Conservation (phyloP, 2,888 invertebrate genomes). For the Poecilus cupreus region DNA sequence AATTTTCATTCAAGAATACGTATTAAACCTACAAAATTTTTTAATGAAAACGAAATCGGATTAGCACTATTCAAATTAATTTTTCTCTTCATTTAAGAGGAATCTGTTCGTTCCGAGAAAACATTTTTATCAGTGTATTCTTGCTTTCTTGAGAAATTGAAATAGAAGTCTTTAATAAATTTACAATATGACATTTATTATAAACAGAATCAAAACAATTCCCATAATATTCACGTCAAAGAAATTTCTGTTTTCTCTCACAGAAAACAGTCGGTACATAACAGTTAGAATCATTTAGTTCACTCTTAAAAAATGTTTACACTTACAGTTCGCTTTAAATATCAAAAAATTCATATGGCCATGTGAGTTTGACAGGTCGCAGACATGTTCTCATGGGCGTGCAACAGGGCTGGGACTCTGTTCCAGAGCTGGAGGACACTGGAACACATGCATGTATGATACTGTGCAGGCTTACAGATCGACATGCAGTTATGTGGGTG, state of each 20-base stretch:
- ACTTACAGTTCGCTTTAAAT: slow-evolving; percentile 40
- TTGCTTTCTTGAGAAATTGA: too few species aligned
- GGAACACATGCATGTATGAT: slow-evolving; percentile 1
- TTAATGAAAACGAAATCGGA: too few species aligned
- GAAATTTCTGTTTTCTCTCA: slow-evolving; percentile 27
- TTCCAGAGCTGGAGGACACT: background rate
- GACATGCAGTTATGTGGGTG: background rate
- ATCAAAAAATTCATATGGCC: slow-evolving; percentile 52
- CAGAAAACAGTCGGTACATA: slow-evolving; percentile 17
- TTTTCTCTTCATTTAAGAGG: too few species aligned
- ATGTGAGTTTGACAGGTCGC: slow-evolving; percentile 42
- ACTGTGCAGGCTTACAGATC: slow-evolving; percentile 11
- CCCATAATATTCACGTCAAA: background rate
- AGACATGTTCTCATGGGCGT: slow-evolving; percentile 25
- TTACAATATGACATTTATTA: slow-evolving; percentile 2
- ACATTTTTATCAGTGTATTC: too few species aligned
- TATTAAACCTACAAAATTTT: too few species aligned
- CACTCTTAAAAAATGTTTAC: slow-evolving; percentile 35
- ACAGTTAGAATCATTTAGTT: slow-evolving; percentile 11
- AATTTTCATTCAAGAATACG: too few species aligned
- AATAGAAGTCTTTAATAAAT: too few species aligned
- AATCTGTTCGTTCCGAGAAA: too few species aligned
- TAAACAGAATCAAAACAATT: background rate
- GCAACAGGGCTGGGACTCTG: background rate
- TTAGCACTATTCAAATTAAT: too few species aligned